Base-by-base conservation (phyloP, 2,888 invertebrate species). In the Diadegma fenestrale region DNA sequence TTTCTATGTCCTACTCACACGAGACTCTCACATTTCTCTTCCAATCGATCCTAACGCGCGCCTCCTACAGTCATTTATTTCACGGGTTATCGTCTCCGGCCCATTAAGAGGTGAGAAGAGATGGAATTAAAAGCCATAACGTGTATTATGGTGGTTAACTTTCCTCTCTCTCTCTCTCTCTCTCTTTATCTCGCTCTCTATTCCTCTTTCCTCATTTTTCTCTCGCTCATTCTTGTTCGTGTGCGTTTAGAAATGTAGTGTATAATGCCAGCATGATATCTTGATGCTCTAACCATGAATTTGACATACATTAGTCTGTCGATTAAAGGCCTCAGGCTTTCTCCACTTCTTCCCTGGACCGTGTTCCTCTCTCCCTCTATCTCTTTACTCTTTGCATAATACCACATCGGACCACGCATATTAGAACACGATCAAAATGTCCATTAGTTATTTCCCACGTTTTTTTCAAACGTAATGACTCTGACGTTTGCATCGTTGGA, bases 361-460 rank as follows among this genome's bases (percentile, higher is more conserved):
- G 8, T 10, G 30, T 45, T n/a, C 26, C 26, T 51, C 66, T 58
- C 58, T 48, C 66, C 58, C 19, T 54, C 54, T 54, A 45, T 22
- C 79, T 82, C 66, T 4, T 26, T 58, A 14, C 26, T 58, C 58
- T 14, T 58, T 58, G 26, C 14, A 54, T 54, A 58, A 58, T 22
- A 58, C 58, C 14, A 48, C 33, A 72, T 22, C 64, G 54, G 89
- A 90, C 90, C 85, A 87, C 87, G 88, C 79, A 37, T 86, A 84
- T 84, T 30, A 48, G 19, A 69, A 84, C 77, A 72, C 72, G 54
- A 37, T 72, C 63, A 64, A 64, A 73, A 22, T 45, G 22, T 58
- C 58, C 58, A 58, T 58, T 58, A 26, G 58, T 22, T 58, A 58
- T 58, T 26, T 58, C 26, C 26, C 58, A 14, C 0, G 5, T 26